Base-by-base conservation (phyloP, 2,888 invertebrate species). In the Chymomyza caudatula region DNA sequence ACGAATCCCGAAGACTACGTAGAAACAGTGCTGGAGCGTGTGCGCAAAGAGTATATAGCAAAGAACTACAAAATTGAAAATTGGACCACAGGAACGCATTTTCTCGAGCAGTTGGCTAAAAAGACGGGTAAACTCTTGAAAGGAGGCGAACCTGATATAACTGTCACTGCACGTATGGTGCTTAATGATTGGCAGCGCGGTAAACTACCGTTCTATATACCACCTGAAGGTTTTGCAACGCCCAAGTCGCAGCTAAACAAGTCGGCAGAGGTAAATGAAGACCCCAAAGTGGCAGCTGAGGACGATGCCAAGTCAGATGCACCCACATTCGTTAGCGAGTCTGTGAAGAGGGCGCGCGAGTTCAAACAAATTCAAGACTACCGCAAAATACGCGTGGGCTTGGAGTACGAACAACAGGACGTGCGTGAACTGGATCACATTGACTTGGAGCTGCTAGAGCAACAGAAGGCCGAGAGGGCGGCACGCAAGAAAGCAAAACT, bases 131-230 rank as follows among this genome's bases (percentile, higher is more conserved):
- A 97, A 91, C 91, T 99, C 60, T 90, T 98, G 8, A 99, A 98
- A 90, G 97, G 97, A 79, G 99, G 98, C n/a, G 98, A 99, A 88
- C 97, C 99, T 8, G 98, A 99, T 91, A 91, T 98, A 19, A 91
- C 93, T 56, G 95, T 95, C 67, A 95, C 96, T 0, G 95, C 99
- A 0, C 95, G 96, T 89, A 98, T 98, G 96, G 94, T 99, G 8
- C 92, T 99, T 2, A 99, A 99, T 91, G 99, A 99, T 90, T 99
- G 98, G 96, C 99, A 99, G 91, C 93, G 99, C 85, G 99, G 99
- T 4, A 98, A 97, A 90, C 91, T 99, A 60, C 98, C 99, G 0
- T 99, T 96, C 90, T 99, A 97, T 92, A 94, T 97, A 3, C 92
- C 94, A 53, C 98, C 98, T 15, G 95, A 95, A 77, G 96, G 95